These are phyloP conservation scores for Monochamus alternatus DNA, from an alignment of 2,888 invertebrate species.

Conservation along the genomic window DNA sequence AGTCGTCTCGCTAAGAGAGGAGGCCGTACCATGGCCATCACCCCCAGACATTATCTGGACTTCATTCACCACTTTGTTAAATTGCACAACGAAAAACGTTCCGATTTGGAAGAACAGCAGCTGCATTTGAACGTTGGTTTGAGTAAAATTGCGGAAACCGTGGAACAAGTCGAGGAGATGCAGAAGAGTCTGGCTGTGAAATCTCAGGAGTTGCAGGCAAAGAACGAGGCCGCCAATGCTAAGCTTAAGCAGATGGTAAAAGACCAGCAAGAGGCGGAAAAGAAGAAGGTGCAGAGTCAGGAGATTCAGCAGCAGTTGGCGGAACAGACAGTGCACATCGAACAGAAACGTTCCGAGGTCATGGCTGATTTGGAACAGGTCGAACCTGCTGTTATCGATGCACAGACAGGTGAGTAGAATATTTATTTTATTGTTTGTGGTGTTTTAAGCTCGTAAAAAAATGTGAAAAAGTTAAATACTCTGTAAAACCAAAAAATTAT, in stretches of 20 bases:
- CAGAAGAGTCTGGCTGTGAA: constrained; percentile 98
- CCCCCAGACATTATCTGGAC: constrained; percentile 97
- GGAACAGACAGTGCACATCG: constrained; percentile 94
- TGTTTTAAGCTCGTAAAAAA: too few relatives aligned
- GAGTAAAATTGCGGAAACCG: constrained; percentile 98
- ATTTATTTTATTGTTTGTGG: constrained; percentile 3
- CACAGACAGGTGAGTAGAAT: constrained; percentile 85
- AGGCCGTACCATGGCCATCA: constrained; percentile 96
- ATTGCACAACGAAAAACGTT: constrained; percentile 96
- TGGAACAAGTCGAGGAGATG: constrained; percentile 99
- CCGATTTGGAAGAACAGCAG: constrained; percentile 98
- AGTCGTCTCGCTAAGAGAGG: constrained; percentile 91
- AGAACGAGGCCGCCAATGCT: constrained; percentile 99
- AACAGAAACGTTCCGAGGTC: constrained; percentile 93
- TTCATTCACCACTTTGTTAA: constrained; percentile 99
- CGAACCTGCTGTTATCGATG: constrained; percentile 99
- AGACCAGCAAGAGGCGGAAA: constrained; percentile 99
- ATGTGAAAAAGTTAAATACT: too few relatives aligned
- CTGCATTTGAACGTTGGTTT: constrained; percentile 98
- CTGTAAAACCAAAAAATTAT: too few relatives aligned
- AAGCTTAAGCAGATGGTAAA: constrained; percentile 99
- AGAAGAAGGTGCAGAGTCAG: constrained; percentile 98
- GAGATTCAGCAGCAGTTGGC: constrained; percentile 89
- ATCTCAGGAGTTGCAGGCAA: constrained; percentile 94
- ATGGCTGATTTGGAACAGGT: constrained; percentile 97